Conservation (phyloP, 2,888 invertebrate genomes). For the Acleris literana region DNA sequence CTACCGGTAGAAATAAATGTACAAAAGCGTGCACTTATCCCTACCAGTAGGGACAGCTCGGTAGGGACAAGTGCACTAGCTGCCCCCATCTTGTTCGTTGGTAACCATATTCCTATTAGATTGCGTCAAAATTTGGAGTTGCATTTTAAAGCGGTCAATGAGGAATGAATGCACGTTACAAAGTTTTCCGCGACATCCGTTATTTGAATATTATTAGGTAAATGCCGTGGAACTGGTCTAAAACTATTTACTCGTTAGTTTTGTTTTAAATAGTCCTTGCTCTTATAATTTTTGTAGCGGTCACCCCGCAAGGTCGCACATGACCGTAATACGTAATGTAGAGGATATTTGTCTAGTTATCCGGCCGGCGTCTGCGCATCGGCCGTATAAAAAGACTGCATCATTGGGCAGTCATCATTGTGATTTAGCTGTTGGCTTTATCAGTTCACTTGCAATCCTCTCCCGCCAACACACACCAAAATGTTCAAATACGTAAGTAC, state of each 20-base stretch:
- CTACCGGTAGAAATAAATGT: no score
- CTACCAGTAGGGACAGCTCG: no score
- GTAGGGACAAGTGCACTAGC: no score
- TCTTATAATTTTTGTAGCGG: slow-evolving; percentile 58
- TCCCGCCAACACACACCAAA: slow-evolving; percentile 46
- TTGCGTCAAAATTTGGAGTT: no score
- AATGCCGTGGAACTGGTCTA: slow-evolving; percentile 35
- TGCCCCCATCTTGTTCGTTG: no score
- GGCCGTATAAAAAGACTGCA: slow-evolving; percentile 49
- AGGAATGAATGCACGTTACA: no score
- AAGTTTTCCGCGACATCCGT: no score
- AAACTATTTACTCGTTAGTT: slow-evolving; percentile 19
- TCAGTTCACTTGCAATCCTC: slow-evolving; percentile 40
- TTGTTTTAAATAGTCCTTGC: slow-evolving; percentile 52
- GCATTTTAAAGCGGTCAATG: no score
- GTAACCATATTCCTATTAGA: no score
- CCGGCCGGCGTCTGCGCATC: slow-evolving; percentile 53
- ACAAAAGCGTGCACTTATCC: no score
- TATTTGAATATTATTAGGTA: slow-evolving; percentile 10
- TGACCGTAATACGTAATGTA: slow-evolving; percentile 64
- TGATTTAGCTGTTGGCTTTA: slow-evolving; percentile 38
- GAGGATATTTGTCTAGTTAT: slow-evolving; percentile 70
- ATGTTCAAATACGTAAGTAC: slow-evolving; percentile 81
- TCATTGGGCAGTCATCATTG: slow-evolving; percentile 44
- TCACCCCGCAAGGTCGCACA: slow-evolving; percentile 65